Conservation (phyloP, 1,140 invertebrate genomes). For the Chlorops oryzae region DNA sequence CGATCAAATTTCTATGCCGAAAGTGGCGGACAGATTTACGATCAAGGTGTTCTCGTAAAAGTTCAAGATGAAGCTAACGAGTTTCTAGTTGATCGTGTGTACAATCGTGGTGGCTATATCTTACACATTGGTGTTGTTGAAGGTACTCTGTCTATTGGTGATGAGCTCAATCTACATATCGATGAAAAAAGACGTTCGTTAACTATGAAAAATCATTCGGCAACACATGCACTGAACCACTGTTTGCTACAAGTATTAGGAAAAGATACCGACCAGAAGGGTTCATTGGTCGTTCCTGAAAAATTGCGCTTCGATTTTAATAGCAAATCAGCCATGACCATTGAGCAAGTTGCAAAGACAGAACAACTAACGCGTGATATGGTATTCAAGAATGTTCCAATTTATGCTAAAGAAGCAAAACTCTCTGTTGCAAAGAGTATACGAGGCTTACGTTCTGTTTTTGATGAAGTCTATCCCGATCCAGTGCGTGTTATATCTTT, state of each 20-base stretch:
- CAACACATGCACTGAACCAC: constrained; percentile 95
- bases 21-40: constrained; percentile 97
- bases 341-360: constrained; percentile 76
- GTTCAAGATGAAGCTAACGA: constrained; percentile 79
- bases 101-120: constrained; percentile 93
- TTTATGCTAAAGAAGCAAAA: constrained; percentile 84
- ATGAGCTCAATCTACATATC: constrained; percentile 75
- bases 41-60: constrained; percentile 93
- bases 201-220: constrained; percentile 99
- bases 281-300: constrained; percentile 97
- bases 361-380: constrained; percentile 76
- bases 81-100: constrained; percentile 90
- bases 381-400: constrained; percentile 70
- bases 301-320: constrained; percentile 95
- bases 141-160: constrained; percentile 79
- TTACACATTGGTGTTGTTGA: constrained; percentile 86
- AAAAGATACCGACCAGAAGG: constrained; percentile 90
- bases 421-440: constrained; percentile 85
- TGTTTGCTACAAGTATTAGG: constrained; percentile 84
- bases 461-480: constrained; percentile 98
- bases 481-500: constrained; percentile 95
- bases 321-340: constrained; percentile 85
- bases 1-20: constrained; percentile 95
- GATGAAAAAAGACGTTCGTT: constrained; percentile 76
- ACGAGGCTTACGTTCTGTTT: constrained; percentile 92